Percentiles rank a stretch among this genome's conserved stretches.
phyloP scores from a whole-genome alignment of 1,140 invertebrate genomes.

The Metopolophium dirhodum region DNA sequence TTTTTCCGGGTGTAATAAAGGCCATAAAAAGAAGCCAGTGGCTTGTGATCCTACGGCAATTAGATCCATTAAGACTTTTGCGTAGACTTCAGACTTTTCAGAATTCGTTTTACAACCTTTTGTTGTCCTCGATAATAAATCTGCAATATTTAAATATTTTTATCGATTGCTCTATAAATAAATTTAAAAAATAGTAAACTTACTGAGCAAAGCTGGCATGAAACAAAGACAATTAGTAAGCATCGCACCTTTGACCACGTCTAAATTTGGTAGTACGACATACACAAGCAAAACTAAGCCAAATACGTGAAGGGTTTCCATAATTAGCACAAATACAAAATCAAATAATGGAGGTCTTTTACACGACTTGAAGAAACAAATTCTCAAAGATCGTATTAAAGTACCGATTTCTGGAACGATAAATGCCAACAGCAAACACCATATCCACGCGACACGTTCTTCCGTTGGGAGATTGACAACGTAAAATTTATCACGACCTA shows the following conservation, averaged over 20 bases:
- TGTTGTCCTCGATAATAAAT: slow-evolving; percentile 78
- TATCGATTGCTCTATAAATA: neutral
- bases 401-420: slow-evolving; percentile 87
- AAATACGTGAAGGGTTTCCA: slow-evolving; percentile 86
- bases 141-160: slow-evolving; percentile 65
- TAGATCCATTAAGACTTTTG: slow-evolving; percentile 83
- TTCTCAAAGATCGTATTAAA: slow-evolving; percentile 81
- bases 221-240: slow-evolving; percentile 92
- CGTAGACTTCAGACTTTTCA: slow-evolving; percentile 70
- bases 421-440: slow-evolving; percentile 88
- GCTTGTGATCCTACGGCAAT: slow-evolving; percentile 83
- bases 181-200: slow-evolving; percentile 57
- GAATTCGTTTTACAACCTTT: slow-evolving; percentile 65
- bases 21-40: slow-evolving; percentile 90
- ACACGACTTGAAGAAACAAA: slow-evolving; percentile 83
- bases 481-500: slow-evolving; percentile 83
- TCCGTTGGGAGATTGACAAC: slow-evolving; percentile 77
- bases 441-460: slow-evolving; percentile 90
- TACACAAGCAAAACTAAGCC: slow-evolving; percentile 86
- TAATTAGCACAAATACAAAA: slow-evolving; percentile 70
- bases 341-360: slow-evolving; percentile 60
- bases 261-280: slow-evolving; percentile 85
- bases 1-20: slow-evolving; percentile 70
- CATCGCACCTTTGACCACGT: slow-evolving; percentile 92
- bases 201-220: slow-evolving; percentile 79